Evolutionary conservation across 2,797 vertebrate species (phyloP).

Genomic region (Selene dorsalis): DNA sequence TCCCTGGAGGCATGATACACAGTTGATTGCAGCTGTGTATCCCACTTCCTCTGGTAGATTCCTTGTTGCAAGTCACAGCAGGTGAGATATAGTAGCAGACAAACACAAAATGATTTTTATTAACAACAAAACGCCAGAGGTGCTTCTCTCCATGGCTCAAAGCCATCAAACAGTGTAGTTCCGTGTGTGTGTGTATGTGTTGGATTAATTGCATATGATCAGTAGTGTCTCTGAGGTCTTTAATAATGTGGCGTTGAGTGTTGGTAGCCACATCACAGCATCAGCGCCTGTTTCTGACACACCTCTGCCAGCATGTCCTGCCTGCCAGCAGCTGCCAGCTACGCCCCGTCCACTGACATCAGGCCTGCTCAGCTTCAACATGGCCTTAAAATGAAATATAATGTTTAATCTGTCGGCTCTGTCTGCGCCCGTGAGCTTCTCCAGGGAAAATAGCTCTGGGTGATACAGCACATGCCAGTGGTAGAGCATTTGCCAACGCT

Average conservation of each 20-base stretch:
- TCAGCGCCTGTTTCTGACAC: constrained; percentile 26
- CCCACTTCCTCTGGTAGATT: constrained; percentile 52
- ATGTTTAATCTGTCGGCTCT: constrained; percentile 43
- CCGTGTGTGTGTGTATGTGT: constrained; percentile 14
- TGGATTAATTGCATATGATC: constrained; percentile 28
- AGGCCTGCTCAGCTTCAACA: constrained; percentile 26
- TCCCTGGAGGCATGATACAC: not conserved
- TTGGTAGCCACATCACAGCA: constrained; percentile 43
- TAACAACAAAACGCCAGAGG: constrained; percentile 55
- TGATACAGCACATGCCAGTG: constrained; percentile 38
- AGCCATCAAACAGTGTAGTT: constrained; percentile 1
- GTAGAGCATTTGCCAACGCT: constrained; percentile 40
- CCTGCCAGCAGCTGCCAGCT: constrained; percentile 30
- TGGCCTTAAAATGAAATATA: constrained; percentile 47
- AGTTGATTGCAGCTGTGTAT: constrained; percentile 9
- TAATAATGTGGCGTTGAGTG: constrained; percentile 55
- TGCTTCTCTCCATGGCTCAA: constrained; percentile 42
- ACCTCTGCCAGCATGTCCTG: constrained; percentile 10
- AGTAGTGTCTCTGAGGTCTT: constrained; percentile 4
- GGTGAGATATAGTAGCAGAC: constrained; percentile 40
- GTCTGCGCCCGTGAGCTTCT: constrained; percentile 39
- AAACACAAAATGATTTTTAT: constrained; percentile 69
- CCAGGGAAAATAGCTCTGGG: constrained; percentile 67
- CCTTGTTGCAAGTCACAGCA: constrained; percentile 72
- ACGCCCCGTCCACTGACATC: constrained; percentile 36